Base-by-base conservation (phyloP, 2,888 invertebrate species). In the Adela reaumurella region DNA sequence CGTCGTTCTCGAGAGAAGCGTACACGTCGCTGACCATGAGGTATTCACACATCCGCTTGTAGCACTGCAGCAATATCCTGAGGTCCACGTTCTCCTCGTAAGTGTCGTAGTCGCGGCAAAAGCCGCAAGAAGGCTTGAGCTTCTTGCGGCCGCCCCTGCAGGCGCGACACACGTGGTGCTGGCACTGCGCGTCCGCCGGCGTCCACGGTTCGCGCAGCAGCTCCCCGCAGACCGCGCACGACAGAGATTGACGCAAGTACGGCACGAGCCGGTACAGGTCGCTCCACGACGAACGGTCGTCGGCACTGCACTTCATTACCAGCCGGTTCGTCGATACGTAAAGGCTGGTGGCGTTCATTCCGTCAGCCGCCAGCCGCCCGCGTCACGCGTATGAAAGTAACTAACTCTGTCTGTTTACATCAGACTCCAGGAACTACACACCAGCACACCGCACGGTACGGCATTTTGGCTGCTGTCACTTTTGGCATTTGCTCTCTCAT, bases 151-250 rank as follows among this genome's bases (percentile, higher is more conserved):
- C 92, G 45, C 92, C 92, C 62, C 89, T 83, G 65, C 95, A 95
- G 48, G 83, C 82, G 58, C 86, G 87, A 68, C 95, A 95, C 41
- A 95, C 90, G 72, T 92, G 90, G 71, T 96, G 95, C 67, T 90
- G 90, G 71, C 95, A 95, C 54, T 85, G 86, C 3, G 86, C 85
- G 58, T 85, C 86, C 17, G 83, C 83, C 16, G 94, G 92, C 29
- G 90, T 87, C 62, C 87, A 87, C 5, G 95, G 94, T 62, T 91
- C 89, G 56, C 87, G 86, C 50, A 94, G 70, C 56, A 95, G 81
- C 64, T 89, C 87, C 53, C 89, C 88, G 70, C 96, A 96, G 49
- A 94, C 94, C 50, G 90, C 91, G 74, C 96, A 96, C 57, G 92
- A 90, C 59, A 96, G 81, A 54, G 92, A 89, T 67, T 92, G 92